Evolutionary conservation across 2,797 vertebrate genomes (phyloP).

Genomic region (Parotocinclus haroldoi): DNA sequence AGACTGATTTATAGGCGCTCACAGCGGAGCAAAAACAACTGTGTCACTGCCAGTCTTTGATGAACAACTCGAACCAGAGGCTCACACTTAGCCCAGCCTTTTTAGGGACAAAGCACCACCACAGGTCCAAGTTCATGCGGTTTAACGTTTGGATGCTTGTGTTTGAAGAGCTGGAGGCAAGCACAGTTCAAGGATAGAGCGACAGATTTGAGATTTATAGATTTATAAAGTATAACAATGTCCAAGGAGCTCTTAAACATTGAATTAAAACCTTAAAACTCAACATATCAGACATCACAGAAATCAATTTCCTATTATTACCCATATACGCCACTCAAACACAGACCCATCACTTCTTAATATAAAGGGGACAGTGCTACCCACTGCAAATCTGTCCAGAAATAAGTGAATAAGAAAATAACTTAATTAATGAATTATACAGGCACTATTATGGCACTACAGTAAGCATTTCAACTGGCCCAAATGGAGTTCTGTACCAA

Average conservation of each 20-base stretch:
- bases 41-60: slow-evolving; percentile 58
- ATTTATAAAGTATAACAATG: neutral
- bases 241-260: neutral
- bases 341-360: no score
- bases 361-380: no score
- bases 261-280: no score
- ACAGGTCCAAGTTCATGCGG: neutral
- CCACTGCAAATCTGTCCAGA: no score
- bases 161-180: neutral
- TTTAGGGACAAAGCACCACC: slow-evolving; percentile 3
- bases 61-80: slow-evolving; percentile 55
- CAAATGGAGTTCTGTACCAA: no score
- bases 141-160: neutral
- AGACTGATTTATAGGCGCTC: slow-evolving; percentile 68
- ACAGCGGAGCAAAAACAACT: slow-evolving; percentile 66
- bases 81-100: slow-evolving; percentile 1
- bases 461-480: no score
- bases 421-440: no score
- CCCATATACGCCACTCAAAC: no score
- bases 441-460: no score
- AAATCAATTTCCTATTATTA: no score
- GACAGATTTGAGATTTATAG: neutral
- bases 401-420: no score
- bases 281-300: no score
- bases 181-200: neutral